These are phyloP conservation scores for Gorsachius magnificus DNA, from an alignment of 2,797 vertebrate species.

Conservation along the genomic window DNA sequence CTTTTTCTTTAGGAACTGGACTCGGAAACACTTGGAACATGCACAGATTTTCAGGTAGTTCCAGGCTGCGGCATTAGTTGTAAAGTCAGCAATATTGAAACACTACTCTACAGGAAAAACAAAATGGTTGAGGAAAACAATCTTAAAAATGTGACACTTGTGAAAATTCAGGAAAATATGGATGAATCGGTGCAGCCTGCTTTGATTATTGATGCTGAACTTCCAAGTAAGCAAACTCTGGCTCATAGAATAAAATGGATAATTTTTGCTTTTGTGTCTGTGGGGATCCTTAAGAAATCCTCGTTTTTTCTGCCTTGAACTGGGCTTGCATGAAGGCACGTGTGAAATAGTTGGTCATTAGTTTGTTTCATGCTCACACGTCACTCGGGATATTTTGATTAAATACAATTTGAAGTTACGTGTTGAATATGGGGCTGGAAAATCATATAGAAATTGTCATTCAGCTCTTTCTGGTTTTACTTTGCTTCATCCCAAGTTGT, in stretches of 20 bases:
- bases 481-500: not conserved
- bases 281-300: not conserved
- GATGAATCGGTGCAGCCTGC: constrained; percentile 72
- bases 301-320: not conserved
- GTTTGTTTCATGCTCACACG: not conserved
- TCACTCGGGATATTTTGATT: not conserved
- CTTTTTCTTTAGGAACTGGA: constrained; percentile 82
- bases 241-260: not conserved
- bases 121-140: constrained; percentile 86
- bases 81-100: constrained; percentile 91
- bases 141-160: constrained; percentile 82
- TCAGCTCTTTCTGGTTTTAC: not conserved
- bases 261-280: not conserved
- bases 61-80: constrained; percentile 95
- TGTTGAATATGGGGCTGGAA: not conserved
- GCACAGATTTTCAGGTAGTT: constrained; percentile 93
- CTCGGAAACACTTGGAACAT: constrained; percentile 87
- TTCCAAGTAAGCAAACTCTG: constrained; percentile 78
- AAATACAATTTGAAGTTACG: not conserved
- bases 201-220: constrained; percentile 87
- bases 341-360: not conserved
- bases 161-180: constrained; percentile 81
- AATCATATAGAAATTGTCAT: not conserved
- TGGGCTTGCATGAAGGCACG: not conserved
- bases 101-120: constrained; percentile 78